These are phyloP conservation scores for Molossus alvarezi DNA, from an alignment of 2,797 vertebrate species.

Conservation along the genomic window DNA sequence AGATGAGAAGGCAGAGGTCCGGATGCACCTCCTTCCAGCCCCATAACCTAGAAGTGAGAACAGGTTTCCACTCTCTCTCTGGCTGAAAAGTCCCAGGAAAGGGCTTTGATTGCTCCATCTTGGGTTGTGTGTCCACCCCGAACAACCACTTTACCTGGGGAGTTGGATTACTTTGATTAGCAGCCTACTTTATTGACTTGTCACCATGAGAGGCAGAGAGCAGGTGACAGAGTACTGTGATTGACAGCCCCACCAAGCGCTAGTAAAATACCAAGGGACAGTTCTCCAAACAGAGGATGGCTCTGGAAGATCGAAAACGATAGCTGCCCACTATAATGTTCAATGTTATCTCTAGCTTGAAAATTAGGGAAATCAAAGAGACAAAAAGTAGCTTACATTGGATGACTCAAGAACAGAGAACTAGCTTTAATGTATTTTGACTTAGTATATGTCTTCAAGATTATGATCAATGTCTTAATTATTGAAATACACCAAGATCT, in stretches of 20 bases:
- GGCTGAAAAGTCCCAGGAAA: not conserved
- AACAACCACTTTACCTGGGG: not conserved
- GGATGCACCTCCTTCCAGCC: not conserved
- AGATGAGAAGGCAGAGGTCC: not conserved
- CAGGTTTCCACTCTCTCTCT: not conserved
- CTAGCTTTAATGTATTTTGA: not conserved
- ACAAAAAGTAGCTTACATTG: not conserved
- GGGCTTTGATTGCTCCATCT: not conserved
- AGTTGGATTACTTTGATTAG: not conserved
- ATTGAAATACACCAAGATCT: too few relatives aligned
- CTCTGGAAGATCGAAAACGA: not conserved
- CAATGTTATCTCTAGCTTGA: not conserved
- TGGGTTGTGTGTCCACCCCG: not conserved
- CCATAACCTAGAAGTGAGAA: not conserved
- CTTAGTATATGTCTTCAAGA: not conserved
- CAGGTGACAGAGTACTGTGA: not conserved
- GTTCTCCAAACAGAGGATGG: not conserved
- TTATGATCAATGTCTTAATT: not conserved
- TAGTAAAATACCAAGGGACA: not conserved
- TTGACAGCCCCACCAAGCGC: not conserved
- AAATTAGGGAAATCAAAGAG: slow-evolving; percentile 43
- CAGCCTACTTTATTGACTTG: not conserved
- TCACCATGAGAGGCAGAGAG: not conserved
- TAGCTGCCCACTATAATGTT: not conserved
- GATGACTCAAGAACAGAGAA: not conserved